A percentile compares a stretch with the other conserved stretches of the same genome.
phyloP scores from a whole-genome alignment of 2,888 invertebrate genomes.

The Mayetiola destructor region DNA sequence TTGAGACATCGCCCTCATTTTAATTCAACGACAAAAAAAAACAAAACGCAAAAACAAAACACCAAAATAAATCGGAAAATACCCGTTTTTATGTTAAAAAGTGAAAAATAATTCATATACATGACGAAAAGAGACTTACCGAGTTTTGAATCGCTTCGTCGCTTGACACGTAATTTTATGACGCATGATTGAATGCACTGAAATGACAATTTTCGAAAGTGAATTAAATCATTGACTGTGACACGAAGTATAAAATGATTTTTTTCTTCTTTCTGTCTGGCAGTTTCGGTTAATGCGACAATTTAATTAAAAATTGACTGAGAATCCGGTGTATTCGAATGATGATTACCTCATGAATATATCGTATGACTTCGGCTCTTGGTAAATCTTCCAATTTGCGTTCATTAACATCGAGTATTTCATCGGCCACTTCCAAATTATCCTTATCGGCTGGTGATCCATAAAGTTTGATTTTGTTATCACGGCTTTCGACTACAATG shows the following conservation, averaged over 20 bases:
- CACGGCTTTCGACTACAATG: constrained; percentile 84
- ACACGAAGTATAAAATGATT: too few relatives aligned
- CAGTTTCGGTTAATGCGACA: too few relatives aligned
- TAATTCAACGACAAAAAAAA: too few relatives aligned
- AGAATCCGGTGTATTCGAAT: constrained; percentile 83
- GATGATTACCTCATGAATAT: constrained; percentile 80
- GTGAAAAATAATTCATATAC: constrained; percentile 15
- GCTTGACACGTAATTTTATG: constrained; percentile 83
- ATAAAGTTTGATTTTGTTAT: constrained; percentile 85
- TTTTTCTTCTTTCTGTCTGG: too few relatives aligned
- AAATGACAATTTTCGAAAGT: too few relatives aligned
- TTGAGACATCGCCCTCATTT: too few relatives aligned
- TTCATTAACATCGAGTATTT: constrained; percentile 95
- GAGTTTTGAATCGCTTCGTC: constrained; percentile 72
- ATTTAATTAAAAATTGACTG: too few relatives aligned
- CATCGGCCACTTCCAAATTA: constrained; percentile 87
- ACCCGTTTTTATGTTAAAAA: too few relatives aligned
- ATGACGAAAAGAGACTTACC: constrained; percentile 46
- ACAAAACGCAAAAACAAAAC: too few relatives aligned
- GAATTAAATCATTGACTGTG: too few relatives aligned
- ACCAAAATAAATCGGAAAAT: too few relatives aligned
- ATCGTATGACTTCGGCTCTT: constrained; percentile 80
- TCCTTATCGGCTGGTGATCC: constrained; percentile 89
- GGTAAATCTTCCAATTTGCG: constrained; percentile 81
- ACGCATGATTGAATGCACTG: constrained; percentile 93